A percentile compares a stretch with the other conserved stretches of the same genome.
Conservation (phyloP, 2,888 invertebrate species). For the Sepioteuthis lessoniana region DNA sequence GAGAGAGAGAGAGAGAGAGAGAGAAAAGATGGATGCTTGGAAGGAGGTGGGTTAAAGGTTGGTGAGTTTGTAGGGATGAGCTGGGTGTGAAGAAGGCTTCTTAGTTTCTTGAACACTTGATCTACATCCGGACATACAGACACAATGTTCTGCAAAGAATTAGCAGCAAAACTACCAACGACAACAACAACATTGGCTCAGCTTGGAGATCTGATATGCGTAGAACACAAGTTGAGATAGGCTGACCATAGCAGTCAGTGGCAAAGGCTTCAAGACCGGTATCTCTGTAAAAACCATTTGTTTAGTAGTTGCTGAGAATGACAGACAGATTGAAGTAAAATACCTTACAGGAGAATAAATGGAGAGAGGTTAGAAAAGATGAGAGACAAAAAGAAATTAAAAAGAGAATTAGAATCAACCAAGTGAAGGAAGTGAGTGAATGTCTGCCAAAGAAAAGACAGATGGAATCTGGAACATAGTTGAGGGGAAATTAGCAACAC, state of each 20-base stretch:
- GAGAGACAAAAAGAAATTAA: not conserved
- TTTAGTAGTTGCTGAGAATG: constrained; percentile 2
- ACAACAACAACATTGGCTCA: constrained; percentile 17
- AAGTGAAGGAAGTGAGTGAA: not conserved
- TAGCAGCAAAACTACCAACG: not conserved
- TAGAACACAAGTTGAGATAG: not conserved
- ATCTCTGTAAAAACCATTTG: not conserved
- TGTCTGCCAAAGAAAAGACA: not conserved
- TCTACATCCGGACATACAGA: constrained; percentile 33
- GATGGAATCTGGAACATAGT: not conserved
- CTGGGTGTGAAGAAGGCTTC: constrained; percentile 33
- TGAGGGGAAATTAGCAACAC: not conserved
- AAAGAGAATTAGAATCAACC: not conserved
- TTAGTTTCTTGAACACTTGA: not conserved
- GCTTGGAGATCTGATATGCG: not conserved
- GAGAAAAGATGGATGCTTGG: not conserved
- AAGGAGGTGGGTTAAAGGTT: not conserved
- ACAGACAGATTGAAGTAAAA: not conserved
- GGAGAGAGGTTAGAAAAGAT: not conserved
- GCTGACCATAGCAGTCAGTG: constrained; percentile 33
- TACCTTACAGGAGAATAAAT: not conserved
- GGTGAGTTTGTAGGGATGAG: not conserved
- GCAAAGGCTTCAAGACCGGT: not conserved
- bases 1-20: not conserved
- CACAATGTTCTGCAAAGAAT: not conserved